Evolutionary conservation across 1,140 invertebrate species (phyloP), one percentile per base, ranked within the genome.

Genomic region (Apocrypta bakeri): DNA sequence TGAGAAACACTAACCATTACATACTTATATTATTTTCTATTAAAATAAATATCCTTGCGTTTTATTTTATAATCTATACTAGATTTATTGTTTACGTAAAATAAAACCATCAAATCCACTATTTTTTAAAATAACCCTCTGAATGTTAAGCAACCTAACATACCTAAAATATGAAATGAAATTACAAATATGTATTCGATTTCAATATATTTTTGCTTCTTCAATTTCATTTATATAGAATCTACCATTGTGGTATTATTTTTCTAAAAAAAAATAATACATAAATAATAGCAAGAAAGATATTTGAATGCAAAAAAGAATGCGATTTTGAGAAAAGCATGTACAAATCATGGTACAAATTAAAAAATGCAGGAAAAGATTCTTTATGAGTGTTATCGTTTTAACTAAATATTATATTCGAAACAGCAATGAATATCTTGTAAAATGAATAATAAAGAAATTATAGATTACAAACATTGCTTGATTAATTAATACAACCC

Each of bases 31-130:
- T 76, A 64, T 37, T 76, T 31, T 75, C 33, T 25, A 64, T 33
- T 33, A 40, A 76, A 64, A 66, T 66, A 29, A 29, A 21, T 29
- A 64, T 11, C 64, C n/a, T 11, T 68, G 61, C 27, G 64, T 48
- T 82, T 75, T 76, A 56, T 33, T 75, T 74, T 69, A 75, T 56
- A 81, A 72, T 37, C 48, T 56, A 56, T 7, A 56, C n/a, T 56
- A 56, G 48, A 4, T 17, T 56, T 56, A 4, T 56, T 56, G 48
- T 56, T 56, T n/a, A n/a, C 17, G 17, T 21, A 0, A 56, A 56
- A 56, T 56, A 2, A n/a, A 17, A 56, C 48, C 4, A 21, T 56
- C 1, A 56, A 56, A 56, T 56, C 48, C 48, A 56, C 21, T 56
- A 21, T 56, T 21, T 56, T 56, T 56, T 56, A 6, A 56, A 56